These are phyloP conservation scores for Dipodomys merriami DNA, from an alignment of 2,113 vertebrate genomes.

Conservation along the genomic window DNA sequence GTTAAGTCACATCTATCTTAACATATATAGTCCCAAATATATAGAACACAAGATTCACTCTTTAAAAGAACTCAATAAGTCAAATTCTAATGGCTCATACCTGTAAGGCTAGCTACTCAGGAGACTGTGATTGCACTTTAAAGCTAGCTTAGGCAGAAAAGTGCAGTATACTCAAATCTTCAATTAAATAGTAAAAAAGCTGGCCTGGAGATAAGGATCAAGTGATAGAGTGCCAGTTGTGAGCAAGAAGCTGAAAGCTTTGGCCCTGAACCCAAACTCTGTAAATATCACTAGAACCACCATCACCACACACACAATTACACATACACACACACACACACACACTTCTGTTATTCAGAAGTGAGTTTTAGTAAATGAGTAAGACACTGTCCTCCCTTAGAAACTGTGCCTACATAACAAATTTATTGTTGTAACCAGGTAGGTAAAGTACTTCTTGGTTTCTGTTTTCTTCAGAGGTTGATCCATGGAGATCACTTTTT, in stretches of 20 bases:
- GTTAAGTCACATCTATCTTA: neutral
- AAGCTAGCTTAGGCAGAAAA: too few relatives aligned
- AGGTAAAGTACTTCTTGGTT: conserved; percentile 12
- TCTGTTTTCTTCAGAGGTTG: conserved; percentile 17
- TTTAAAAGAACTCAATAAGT: neutral
- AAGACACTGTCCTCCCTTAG: neutral
- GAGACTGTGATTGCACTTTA: too few relatives aligned
- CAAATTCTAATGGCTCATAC: neutral
- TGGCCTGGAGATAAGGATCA: too few relatives aligned
- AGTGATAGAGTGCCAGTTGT: too few relatives aligned
- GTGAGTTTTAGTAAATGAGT: neutral
- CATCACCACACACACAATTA: too few relatives aligned
- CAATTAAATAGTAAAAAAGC: too few relatives aligned
- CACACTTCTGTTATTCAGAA: neutral
- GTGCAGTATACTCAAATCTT: too few relatives aligned
- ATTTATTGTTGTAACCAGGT: neutral
- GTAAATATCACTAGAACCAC: too few relatives aligned
- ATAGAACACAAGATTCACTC: neutral
- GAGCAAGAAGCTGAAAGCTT: too few relatives aligned
- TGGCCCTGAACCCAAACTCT: too few relatives aligned
- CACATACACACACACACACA: neutral
- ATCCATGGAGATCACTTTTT: neutral
- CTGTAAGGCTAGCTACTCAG: too few relatives aligned
- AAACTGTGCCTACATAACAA: neutral
- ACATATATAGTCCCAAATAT: neutral